Evolutionary conservation across 2,113 vertebrate species (phyloP), one percentile per base, ranked within the genome.

Genomic region (Cynoglossus semilaevis): DNA sequence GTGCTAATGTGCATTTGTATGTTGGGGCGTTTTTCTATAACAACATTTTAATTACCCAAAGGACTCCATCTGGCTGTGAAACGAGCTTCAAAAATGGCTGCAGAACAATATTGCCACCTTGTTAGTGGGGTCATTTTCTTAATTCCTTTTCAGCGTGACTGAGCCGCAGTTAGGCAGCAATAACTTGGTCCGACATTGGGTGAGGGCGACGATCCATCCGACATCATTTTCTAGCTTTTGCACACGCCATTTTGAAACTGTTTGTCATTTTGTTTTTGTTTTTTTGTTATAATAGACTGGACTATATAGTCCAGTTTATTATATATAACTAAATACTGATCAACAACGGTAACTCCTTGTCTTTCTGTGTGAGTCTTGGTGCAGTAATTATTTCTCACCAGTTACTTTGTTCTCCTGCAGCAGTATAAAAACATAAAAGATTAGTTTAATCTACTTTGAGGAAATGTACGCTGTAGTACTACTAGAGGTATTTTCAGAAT

Each of bases 41-140:
- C 22, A 63, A 58, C 36, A 4, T 41, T 43, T 74, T 76, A 79
- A 76, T 74, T 74, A 52, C 67, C 52, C 51, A 40, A 60, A 74
- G 67, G 69, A 69, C 46, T 72, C 61, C 45, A 77, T 74, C 76
- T 69, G 67, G 9, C 18, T 34, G 48, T 9, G 59, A 18, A 68
- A 76, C 67, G 60, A 68, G 60, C 44, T 66, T 60, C 12, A 57
- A 50, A 55, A 65, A 69, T 63, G 58, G 40, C 63, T 46, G 59
- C 44, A 47, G 34, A 44, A 64, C 48, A 67, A 70, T 58, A 62
- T 59, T 50, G 51, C 41, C 22, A 52, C 51, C 53, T 72, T 77
- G 48, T 77, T 57, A 67, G 74, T 22, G 12, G 17, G 69, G 64
- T 60, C 65, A 36, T 17, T 42, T 41, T 44, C 47, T 14, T 68